Conservation (phyloP, 2,797 vertebrate species). For the Ceryle rudis region DNA sequence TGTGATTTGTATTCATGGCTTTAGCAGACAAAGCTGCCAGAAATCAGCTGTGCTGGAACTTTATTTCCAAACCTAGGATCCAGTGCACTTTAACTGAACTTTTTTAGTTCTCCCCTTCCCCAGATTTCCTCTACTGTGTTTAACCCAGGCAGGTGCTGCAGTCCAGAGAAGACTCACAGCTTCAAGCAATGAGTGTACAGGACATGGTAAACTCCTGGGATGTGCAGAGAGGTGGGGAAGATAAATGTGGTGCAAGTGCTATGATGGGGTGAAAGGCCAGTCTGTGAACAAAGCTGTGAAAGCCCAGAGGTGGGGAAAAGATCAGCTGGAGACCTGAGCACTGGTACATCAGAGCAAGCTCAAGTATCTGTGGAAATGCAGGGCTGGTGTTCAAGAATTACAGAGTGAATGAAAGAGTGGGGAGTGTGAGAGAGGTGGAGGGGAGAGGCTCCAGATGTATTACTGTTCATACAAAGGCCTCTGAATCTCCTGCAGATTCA, state of each 20-base stretch:
- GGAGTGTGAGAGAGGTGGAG: not conserved
- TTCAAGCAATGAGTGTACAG: not conserved
- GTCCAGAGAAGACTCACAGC: not conserved
- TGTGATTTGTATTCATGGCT: not conserved
- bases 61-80: not conserved
- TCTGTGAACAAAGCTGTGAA: not conserved
- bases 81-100: not conserved
- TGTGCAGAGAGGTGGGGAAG: rapidly evolving
- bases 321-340: rapidly evolving
- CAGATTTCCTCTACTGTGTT: not conserved
- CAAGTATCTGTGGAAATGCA: not conserved
- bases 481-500: not conserved
- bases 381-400: not conserved
- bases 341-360: not conserved
- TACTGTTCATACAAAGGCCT: not conserved
- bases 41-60: not conserved
- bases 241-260: not conserved
- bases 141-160: not conserved
- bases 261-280: not conserved
- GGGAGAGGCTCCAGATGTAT: not conserved
- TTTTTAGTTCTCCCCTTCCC: not conserved
- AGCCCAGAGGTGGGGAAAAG: not conserved
- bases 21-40: not conserved
- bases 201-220: not conserved
- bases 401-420: not conserved